Conservation (phyloP, 2,888 invertebrate genomes). For the Caenorhabditis doughertyi region DNA sequence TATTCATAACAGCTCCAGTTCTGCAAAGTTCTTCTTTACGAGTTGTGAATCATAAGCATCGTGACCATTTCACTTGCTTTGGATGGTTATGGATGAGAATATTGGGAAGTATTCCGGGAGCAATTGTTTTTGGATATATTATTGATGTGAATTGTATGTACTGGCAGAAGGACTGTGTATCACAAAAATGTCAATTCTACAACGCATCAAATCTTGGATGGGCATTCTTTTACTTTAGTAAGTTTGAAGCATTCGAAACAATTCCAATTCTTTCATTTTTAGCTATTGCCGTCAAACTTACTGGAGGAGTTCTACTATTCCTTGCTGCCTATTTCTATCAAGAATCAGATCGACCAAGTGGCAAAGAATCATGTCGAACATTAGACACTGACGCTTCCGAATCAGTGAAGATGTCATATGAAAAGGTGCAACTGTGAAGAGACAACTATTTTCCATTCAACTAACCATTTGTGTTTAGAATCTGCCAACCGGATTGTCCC, state of each 20-base stretch:
- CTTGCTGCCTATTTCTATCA: constrained; percentile 59
- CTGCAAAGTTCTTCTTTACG: constrained; percentile 70
- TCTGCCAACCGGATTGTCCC: constrained; percentile 50
- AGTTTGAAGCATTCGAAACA: constrained; percentile 34
- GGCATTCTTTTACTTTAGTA: constrained; percentile 70
- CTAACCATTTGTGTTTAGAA: constrained; percentile 43
- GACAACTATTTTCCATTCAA: not conserved
- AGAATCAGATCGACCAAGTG: constrained; percentile 21
- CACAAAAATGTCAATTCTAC: constrained; percentile 70
- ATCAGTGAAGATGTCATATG: constrained; percentile 57
- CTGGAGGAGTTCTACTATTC: constrained; percentile 51
- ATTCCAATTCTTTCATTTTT: too few relatives aligned
- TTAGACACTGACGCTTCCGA: constrained; percentile 50
- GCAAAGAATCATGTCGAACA: constrained; percentile 44
- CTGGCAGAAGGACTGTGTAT: constrained; percentile 68
- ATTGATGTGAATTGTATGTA: constrained; percentile 70
- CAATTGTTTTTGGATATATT: constrained; percentile 69
- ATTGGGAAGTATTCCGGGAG: constrained; percentile 72
- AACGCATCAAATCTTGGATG: constrained; percentile 65
- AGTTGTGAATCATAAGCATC: constrained; percentile 71
- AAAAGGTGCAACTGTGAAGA: constrained; percentile 55
- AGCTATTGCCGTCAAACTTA: constrained; percentile 62
- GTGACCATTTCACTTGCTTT: constrained; percentile 74
- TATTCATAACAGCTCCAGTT: constrained; percentile 70
- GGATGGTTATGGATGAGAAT: constrained; percentile 75